Base-by-base conservation (phyloP, 1,140 invertebrate species). In the Drosophila kepulauana region DNA sequence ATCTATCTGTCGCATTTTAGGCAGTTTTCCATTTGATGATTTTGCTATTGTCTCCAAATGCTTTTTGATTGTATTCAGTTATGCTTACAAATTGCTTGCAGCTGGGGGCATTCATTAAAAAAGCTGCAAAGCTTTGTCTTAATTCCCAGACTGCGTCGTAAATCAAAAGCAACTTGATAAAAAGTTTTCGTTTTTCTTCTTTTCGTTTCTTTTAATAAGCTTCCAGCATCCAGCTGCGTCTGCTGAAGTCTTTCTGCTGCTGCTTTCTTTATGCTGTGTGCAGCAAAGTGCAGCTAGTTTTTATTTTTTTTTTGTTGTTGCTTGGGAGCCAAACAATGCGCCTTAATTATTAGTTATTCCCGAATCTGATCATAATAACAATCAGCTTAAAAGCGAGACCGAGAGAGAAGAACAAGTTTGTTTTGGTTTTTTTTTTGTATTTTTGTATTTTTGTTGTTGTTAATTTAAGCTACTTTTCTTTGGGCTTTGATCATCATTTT, bases 391-490 rank as follows among this genome's bases (percentile, higher is more conserved):
- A 15, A 48, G 43, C 16, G 57, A n/a, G 41, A 10, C 7, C 1
- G 28, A 15, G 8, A 16, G 13, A 11, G 35, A n/a, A 49, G 20
- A 73, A 73, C 70, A 33, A 46, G 72, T 75, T 75, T 64, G 49
- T 10, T 30, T 56, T 62, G 13, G 30, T 33, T 51, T 48, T 63
- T n/a, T 28, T 4, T 13, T 13, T 57, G 61, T n/a, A n/a, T 16
- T 20, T 20, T 80, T 56, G 59, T 65, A 16, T 16, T 16, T 79
- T 75, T 66, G 61, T 15, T 16, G 28, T 73, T 73, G 71, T 84
- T 72, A 84, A 84, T 76, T 72, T 79, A 79, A 80, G 77, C 77
- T 79, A 81, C 77, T 81, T 78, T 77, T 66, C 41, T n/a, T 7
- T 25, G 1, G 25, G 5, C 49, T 63, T 43, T n/a, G 20, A 25